Percentiles rank a stretch among this genome's conserved stretches.
Conservation (phyloP, 1,140 invertebrate species). For the Tetraneura akinire region DNA sequence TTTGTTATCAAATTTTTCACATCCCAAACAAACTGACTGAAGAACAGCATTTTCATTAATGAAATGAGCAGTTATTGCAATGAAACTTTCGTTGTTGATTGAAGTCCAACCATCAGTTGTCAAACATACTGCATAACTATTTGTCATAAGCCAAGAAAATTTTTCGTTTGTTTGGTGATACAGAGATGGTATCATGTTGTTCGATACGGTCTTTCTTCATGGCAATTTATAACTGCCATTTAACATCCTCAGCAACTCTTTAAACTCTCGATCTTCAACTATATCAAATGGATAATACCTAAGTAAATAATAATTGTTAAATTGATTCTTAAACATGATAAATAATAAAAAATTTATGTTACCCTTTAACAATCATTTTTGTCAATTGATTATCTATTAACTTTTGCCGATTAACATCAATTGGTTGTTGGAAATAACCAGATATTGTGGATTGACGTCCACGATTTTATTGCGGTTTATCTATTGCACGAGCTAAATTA, state of each 20-base stretch:
- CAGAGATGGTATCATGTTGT: neutral
- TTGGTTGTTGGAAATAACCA: neutral
- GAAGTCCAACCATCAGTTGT: constrained; percentile 56
- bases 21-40: constrained; percentile 52
- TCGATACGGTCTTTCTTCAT: neutral
- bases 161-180: neutral
- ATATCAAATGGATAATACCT: neutral
- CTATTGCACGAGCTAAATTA: too few relatives aligned
- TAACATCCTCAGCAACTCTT: neutral
- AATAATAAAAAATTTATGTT: neutral
- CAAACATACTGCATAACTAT: neutral
- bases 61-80: constrained; percentile 55
- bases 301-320: neutral
- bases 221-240: neutral
- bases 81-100: constrained; percentile 53
- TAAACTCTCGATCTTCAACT: neutral
- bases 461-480: too few relatives aligned
- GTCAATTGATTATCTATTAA: neutral
- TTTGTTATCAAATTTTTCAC: constrained; percentile 50
- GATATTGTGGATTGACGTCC: neutral
- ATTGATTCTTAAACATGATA: neutral
- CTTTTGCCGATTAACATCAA: neutral
- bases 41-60: constrained; percentile 53
- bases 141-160: neutral
- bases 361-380: constrained; percentile 1